Base-by-base conservation (phyloP, 2,113 vertebrate genomes). In the Peromyscus leucopus region DNA sequence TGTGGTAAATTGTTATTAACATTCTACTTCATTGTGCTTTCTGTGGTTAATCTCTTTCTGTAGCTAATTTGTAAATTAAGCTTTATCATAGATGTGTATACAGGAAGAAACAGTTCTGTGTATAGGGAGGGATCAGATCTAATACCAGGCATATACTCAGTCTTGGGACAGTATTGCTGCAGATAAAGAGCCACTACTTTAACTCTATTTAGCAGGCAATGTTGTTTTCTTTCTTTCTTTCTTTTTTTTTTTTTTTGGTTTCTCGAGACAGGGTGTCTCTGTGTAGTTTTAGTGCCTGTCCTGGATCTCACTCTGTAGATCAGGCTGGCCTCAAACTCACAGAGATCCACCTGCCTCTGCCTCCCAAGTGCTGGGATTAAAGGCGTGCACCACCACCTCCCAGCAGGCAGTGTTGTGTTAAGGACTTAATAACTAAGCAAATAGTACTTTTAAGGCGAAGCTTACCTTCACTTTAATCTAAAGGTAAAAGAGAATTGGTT, bases 381-480 rank as follows among this genome's bases (percentile, higher is more conserved):
- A 51, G 48, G 48, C 7, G 48, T 51, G 48, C 7, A 51, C 48
- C 48, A 51, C 48, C 48, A 51, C 48, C 7, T 7, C 48, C 48
- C 6, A 7, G 48, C 48, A 57, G 57, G 46, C 46, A 48, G 46
- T 48, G 46, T 48, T 48, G 6, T 48, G 4, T 22, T 26, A 46
- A 89, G 42, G 26, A 80, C 57, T 80, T 93, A 83, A 86, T 16
- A 93, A 83, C 33, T 59, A 80, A 93, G 85, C 57, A 95, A 89
- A 97, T 6, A 63, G 26, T 51, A 39, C 51, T 76, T 87, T 87
- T 74, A 78, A 26, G 61, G 33, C 96, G 39, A 95, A 82, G 89
- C 2, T 86, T 86, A 75, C 9, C 69, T 61, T 95, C 26, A 69
- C 67, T 89, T 90, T 85, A 83, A 93, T 79, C 28, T 92, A 92